Evolutionary conservation across 2,888 invertebrate species (phyloP).

Genomic region (Tipula helvola): DNA sequence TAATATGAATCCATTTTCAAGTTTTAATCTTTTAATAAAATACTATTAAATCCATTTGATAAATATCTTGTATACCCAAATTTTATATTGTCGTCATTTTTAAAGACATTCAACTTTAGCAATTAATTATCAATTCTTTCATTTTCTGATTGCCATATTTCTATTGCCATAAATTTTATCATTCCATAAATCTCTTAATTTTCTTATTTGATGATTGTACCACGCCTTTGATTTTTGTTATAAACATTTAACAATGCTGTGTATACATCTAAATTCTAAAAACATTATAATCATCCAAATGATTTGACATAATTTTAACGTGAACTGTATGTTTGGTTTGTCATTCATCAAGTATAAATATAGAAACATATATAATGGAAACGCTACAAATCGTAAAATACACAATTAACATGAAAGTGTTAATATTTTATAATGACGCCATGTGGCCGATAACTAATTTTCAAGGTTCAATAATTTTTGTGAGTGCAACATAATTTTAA

Average conservation of each 20-base stretch:
- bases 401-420: background rate
- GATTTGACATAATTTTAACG: background rate
- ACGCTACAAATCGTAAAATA: background rate
- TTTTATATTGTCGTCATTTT: background rate
- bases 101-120: background rate
- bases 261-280: background rate
- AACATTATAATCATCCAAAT: background rate
- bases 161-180: background rate
- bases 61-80: background rate
- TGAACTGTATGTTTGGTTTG: background rate
- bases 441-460: background rate
- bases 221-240: background rate
- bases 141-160: background rate
- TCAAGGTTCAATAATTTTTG: background rate
- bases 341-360: background rate
- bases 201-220: background rate
- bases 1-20: too few relatives aligned
- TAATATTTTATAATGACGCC: background rate
- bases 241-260: background rate
- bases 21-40: too few relatives aligned
- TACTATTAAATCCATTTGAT: too few relatives aligned
- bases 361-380: background rate
- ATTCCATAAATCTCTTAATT: background rate
- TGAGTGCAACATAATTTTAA: background rate
- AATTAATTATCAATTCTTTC: background rate